Evolutionary conservation across 2,888 invertebrate species (phyloP), one percentile per base, ranked within the genome.

Genomic region (Syrphus vitripennis): DNA sequence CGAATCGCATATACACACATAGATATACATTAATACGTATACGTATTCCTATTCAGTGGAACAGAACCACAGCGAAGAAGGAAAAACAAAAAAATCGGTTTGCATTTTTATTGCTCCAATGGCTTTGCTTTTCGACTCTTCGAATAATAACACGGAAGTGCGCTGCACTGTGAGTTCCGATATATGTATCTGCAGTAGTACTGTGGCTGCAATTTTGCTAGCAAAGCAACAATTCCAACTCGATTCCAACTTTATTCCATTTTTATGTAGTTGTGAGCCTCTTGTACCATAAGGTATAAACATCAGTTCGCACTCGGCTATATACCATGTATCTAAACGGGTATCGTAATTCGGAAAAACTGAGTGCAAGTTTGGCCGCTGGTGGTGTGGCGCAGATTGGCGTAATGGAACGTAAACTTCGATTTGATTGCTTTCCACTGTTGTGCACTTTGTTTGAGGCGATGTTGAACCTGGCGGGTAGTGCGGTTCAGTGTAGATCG

Each of bases 131-230:
- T 34, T 9, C 37, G n/a, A 59, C 21, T 59, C 34, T 34, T 21
- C 42, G 37, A 59, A 53, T 76, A 84, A 76, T 71, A 84, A 84
- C 80, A 84, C 83, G 83, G 83, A 84, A 84, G 80, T 80, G 24
- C 65, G 16, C 69, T 63, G 63, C 57, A 80, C 48, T 67, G 74
- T 70, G 63, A 71, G 75, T 83, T 83, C 79, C 79, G 75, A 75
- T 80, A 80, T 63, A 40, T 67, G 67, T 59, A 69, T 5, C 53
- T 29, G 57, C 16, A 61, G 42, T n/a, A 24, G n/a, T 1, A 67
- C 5, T 14, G 5, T 21, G 53, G 53, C 26, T 71, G 59, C 67
- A 80, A 53, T 80, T 76, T 75, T 59, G 80, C 59, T 9, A 26
- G 53, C 75, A 59, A 75, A 79, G 75, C 75, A 75, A 75, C 31